A percentile compares a stretch with the other conserved stretches of the same genome.
These are phyloP conservation scores for Galeopterus variegatus DNA, from an alignment of 2,113 vertebrate species.

Conservation along the genomic window DNA sequence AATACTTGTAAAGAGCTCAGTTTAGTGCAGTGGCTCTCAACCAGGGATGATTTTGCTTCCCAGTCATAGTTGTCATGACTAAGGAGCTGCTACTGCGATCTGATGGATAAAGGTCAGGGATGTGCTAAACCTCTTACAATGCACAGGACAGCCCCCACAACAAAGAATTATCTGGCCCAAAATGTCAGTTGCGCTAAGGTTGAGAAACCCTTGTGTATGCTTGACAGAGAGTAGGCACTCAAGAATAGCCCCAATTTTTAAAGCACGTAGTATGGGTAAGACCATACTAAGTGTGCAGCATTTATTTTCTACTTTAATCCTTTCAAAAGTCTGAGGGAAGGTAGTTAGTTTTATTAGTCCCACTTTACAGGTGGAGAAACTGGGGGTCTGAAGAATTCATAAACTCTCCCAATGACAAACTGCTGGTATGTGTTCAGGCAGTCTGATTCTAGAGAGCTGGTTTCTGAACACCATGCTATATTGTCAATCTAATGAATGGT, in stretches of 20 bases:
- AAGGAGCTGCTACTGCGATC: neutral
- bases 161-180: neutral
- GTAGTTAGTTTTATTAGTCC: neutral
- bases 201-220: neutral
- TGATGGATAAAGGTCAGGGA: neutral
- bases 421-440: neutral
- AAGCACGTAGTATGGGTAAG: neutral
- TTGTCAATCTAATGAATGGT: neutral
- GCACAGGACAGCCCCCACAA: neutral
- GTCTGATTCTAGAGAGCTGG: neutral
- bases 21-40: neutral
- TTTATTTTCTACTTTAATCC: conserved; percentile 13
- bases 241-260: conserved; percentile 21
- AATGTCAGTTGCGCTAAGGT: neutral
- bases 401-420: neutral
- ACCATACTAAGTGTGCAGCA: neutral
- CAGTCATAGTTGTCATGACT: neutral
- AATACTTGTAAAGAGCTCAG: neutral
- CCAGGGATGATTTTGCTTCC: neutral
- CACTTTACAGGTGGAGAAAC: neutral
- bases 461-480: neutral
- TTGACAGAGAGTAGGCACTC: neutral
- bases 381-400: neutral
- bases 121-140: neutral
- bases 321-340: neutral